Percentiles rank a stretch among this genome's conserved stretches.
phyloP scores from a whole-genome alignment of 2,888 invertebrate species.

The Cinara cedri region DNA sequence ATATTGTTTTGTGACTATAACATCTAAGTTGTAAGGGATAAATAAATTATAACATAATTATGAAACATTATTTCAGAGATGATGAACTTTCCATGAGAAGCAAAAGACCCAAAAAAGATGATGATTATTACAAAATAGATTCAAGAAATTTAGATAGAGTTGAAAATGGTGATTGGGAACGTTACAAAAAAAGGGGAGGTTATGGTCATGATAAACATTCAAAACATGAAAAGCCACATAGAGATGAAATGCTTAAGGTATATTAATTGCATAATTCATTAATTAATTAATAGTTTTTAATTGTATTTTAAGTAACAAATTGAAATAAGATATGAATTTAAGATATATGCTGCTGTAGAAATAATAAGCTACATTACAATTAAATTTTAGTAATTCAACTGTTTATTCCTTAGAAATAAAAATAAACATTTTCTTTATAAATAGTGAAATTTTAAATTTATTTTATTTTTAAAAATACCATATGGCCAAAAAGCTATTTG shows the following conservation, averaged over 20 bases:
- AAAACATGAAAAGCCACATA: slow-evolving; percentile 44
- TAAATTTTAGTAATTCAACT: too few relatives aligned
- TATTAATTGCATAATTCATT: background rate
- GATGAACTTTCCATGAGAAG: slow-evolving; percentile 32
- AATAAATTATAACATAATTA: background rate
- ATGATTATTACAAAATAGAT: slow-evolving; percentile 51
- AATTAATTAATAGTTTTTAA: too few relatives aligned
- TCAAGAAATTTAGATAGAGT: slow-evolving; percentile 31
- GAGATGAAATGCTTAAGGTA: slow-evolving; percentile 51
- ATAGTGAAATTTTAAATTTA: background rate
- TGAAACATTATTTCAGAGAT: slow-evolving; percentile 16
- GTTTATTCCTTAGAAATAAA: background rate
- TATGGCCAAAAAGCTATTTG: too few relatives aligned
- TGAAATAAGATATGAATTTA: background rate
- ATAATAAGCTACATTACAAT: too few relatives aligned
- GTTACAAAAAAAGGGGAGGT: slow-evolving; percentile 46
- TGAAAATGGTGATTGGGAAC: slow-evolving; percentile 52
- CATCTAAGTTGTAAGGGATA: too few relatives aligned
- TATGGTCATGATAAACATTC: slow-evolving; percentile 45
- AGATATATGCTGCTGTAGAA: too few relatives aligned
- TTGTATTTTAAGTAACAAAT: background rate
- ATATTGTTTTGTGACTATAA: too few relatives aligned
- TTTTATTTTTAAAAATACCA: too few relatives aligned
- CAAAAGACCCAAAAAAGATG: slow-evolving; percentile 46
- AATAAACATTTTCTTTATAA: background rate